Percentiles rank a stretch among this genome's conserved stretches.
These are phyloP conservation scores for Bubo blakistoni DNA, from an alignment of 2,113 vertebrate species.

Conservation along the genomic window DNA sequence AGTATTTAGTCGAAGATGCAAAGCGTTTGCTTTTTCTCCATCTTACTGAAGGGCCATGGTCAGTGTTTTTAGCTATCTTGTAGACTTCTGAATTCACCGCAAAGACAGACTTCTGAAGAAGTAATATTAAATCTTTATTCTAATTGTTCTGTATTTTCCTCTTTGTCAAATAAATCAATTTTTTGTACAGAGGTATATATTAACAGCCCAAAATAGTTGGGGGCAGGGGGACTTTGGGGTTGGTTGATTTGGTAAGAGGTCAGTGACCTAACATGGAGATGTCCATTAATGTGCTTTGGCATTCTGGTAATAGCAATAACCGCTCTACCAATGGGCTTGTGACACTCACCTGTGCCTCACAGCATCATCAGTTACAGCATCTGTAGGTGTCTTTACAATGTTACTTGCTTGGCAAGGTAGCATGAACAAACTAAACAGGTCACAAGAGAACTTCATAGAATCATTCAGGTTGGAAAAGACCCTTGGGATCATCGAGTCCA, in stretches of 20 bases:
- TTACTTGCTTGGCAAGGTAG: neutral
- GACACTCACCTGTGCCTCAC: neutral
- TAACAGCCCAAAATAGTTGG: neutral
- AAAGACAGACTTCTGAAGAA: neutral
- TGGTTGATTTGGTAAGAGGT: neutral
- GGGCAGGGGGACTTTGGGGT: fast-evolving
- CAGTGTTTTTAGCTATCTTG: neutral
- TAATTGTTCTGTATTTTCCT: neutral
- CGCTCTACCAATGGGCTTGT: neutral
- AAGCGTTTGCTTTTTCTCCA: neutral
- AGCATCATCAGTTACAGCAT: neutral
- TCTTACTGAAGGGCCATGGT: neutral
- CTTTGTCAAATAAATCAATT: neutral
- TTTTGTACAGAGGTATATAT: neutral
- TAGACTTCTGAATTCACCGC: neutral
- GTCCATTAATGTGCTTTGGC: fast-evolving
- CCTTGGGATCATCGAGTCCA: no score
- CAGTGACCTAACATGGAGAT: neutral
- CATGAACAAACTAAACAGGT: neutral
- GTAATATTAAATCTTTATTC: neutral
- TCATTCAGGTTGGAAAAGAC: no score
- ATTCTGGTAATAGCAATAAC: neutral
- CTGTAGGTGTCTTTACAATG: neutral
- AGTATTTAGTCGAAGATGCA: neutral
- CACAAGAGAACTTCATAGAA: neutral